Evolutionary conservation across 2,113 vertebrate species (phyloP), one percentile per base, ranked within the genome.

Genomic region (Corythoichthys intestinalis): DNA sequence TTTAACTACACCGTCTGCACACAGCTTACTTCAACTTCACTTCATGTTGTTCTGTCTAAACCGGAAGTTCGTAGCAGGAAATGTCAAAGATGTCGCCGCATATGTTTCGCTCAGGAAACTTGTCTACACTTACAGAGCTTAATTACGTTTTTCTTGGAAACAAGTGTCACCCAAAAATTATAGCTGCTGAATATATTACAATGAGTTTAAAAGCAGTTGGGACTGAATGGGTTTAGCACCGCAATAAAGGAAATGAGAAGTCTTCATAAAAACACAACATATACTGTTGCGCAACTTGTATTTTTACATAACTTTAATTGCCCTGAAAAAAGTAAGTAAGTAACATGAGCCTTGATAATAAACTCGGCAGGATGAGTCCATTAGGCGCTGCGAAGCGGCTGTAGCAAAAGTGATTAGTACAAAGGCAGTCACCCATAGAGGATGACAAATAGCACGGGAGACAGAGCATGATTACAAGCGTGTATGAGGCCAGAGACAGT

Each of bases 371-470:
- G 67, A 69, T 69, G 70, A 81, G 65, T 69, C 65, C 65, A 65
- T 76, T 67, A 74, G 76, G 62, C 57, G 58, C 74, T 64, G 37
- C 74, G 76, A 78, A 69, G 47, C 60, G 69, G 67, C 52, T 78
- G 66, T 77, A 82, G 75, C 78, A 71, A 75, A 62, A 70, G 79
- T 85, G 85, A 86, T 87, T 85, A 88, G 82, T 63, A 72, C 44
- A 74, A 75, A 79, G 15, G 53, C 74, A 83, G 65, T 49, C 77
- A 58, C 68, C 71, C 75, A 66, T 69, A 48, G 70, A 77, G 66
- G 77, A 82, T 82, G 87, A 87, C 85, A 86, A 89, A 87, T 87
- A 74, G 80, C 83, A 80, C 48, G 69, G 72, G 79, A 76, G 84
- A 82, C 79, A 70, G 72, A 83, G 69, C 72, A 14, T 78, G 75